Evolutionary conservation across 2,888 invertebrate genomes (phyloP), one percentile per base, ranked within the genome.

Genomic region (Thysanoteuthis rhombus): DNA sequence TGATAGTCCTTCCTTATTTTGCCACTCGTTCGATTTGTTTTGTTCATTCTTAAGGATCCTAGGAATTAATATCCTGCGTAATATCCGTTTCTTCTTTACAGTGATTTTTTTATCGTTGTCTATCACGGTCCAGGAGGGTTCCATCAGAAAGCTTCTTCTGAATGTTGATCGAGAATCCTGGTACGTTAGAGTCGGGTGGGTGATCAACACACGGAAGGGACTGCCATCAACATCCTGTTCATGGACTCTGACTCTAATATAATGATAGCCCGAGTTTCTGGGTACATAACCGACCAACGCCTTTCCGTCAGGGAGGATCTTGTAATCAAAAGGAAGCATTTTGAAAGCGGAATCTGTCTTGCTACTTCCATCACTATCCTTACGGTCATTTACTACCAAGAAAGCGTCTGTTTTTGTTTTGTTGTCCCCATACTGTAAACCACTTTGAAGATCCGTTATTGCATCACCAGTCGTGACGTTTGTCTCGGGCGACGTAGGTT

Each of bases 271-370:
- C 0, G 96, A 95, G 45, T 94, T 95, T 12, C 95, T 93, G 4
- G 96, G 96, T 2, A 96, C 95, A 94, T 96, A 96, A 45, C 95
- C 95, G 36, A 96, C 95, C 58, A 95, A 94, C 93, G 96, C 95
- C 8, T 95, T 94, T 0, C 96, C 96, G 58, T 96, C 96, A 1
- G 95, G 95, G 12, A 95, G 94, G 89, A 96, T 95, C 92, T 96
- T 95, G 93, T 96, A 96, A 93, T 96, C 96, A 92, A 96, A 95
- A 32, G 95, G 95, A 12, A 96, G 95, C 52, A 94, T 94, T 39
- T 95, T 95, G 3, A 94, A 36, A 91, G 94, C 91, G 94, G 94
- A 32, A 58, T 42, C 40, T 3, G 36, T 58, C 52, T 28, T 10
- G 28, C 42, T 45, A 12, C 6, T 92, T 40, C 22, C 92, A 12